Evolutionary conservation across 2,113 vertebrate genomes (phyloP), one percentile per base, ranked within the genome.

Genomic region (Petaurus breviceps): DNA sequence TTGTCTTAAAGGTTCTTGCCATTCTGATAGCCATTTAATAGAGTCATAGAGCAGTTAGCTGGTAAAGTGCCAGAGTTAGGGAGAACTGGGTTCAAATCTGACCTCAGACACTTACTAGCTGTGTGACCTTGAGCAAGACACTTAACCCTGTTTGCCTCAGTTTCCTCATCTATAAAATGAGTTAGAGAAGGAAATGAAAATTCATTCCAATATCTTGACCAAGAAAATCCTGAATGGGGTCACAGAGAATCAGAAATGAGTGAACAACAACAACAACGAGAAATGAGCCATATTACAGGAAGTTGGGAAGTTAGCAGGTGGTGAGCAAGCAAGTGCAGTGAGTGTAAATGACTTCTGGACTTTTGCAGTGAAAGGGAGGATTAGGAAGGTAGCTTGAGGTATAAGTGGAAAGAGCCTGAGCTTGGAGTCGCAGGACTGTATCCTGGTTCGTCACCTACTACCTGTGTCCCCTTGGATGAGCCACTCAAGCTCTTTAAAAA

Each of bases 341-440:
- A 68, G 31, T 12, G 1, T 11, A 31, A 68, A 37, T 68, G 28
- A 37, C 61, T 68, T 31, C 16, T 11, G 31, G 37, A 68, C 37
- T 68, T 37, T 68, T 3, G 28, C 61, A 68, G 61, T 31, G 61
- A 68, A 68, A 16, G 12, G 3, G 24, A 68, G 31, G 31, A 68
- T 37, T 16, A 68, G 31, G 61, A 68, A 16, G 31, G 31, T 16
- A 68, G 3, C 61, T 68, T 68, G 61, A 68, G 61, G 61, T 12
- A 10, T 12, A 37, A 37, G 26, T 57, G 55, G 28, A 28, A 57
- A 57, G 55, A 57, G 55, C 12, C 28, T 31, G 31, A 4, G 3
- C 11, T 37, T 47, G 2, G 37, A 3, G 2, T 9, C 54, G 14
- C 0, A 46, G 10, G 0, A 0, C 22, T 46, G 2, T 37, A 4